These are phyloP conservation scores for Baryphthengus martii DNA, from an alignment of 2,113 vertebrate genomes.

Conservation along the genomic window DNA sequence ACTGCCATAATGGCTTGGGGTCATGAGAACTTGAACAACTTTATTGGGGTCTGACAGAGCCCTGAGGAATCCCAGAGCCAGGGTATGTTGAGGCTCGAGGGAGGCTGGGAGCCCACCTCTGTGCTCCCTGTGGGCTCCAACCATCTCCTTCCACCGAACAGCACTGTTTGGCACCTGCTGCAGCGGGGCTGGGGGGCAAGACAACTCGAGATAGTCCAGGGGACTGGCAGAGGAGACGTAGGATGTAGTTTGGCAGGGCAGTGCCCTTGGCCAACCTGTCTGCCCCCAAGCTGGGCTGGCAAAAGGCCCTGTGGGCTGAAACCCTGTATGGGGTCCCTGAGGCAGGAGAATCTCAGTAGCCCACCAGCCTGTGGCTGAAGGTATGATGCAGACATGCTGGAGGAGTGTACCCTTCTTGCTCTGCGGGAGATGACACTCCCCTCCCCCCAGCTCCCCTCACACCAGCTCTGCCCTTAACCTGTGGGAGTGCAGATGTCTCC, in stretches of 20 bases:
- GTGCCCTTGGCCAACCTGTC: not conserved
- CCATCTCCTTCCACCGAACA: not conserved
- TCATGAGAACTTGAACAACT: constrained; percentile 34
- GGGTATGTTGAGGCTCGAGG: not conserved
- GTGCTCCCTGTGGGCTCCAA: rapidly evolving
- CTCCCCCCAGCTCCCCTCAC: not conserved
- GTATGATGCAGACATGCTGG: rapidly evolving
- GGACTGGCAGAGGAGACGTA: not conserved
- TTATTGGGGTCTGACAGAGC: constrained; percentile 42
- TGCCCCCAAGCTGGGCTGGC: not conserved
- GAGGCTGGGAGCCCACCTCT: not conserved
- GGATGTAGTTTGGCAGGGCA: not conserved
- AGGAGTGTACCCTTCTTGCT: not conserved
- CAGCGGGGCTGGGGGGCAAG: not conserved
- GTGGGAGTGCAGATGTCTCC: not conserved
- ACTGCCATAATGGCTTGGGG: not conserved
- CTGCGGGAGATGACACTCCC: not conserved
- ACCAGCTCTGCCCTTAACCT: not conserved
- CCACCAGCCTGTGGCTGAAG: rapidly evolving
- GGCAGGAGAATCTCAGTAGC: not conserved
- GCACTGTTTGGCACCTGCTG: not conserved
- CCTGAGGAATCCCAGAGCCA: constrained; percentile 42
- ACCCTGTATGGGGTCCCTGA: not conserved
- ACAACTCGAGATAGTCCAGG: not conserved
- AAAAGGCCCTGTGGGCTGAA: not conserved